phyloP scores from a whole-genome alignment of 2,113 vertebrate genomes.

The Clarias magur region DNA sequence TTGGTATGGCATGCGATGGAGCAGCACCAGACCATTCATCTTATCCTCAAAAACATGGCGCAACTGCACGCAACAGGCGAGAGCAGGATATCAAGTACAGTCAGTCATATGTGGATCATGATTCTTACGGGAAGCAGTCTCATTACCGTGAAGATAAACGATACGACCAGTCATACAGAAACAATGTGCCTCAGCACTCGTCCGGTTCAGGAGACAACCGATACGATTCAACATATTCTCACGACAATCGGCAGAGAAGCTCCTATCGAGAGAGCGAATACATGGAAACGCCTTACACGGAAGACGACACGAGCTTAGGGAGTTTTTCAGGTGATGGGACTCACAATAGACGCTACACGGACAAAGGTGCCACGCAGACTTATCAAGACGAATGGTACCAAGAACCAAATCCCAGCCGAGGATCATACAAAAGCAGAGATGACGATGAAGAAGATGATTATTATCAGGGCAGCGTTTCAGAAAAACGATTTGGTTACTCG shows the following conservation, averaged over 20 bases:
- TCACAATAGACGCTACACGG: background rate
- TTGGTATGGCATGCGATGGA: background rate
- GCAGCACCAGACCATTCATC: background rate
- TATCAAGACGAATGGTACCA: background rate
- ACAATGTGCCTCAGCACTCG: slow-evolving; percentile 6
- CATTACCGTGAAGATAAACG: slow-evolving; percentile 30
- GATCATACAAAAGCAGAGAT: background rate
- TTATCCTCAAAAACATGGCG: background rate
- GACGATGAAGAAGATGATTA: background rate
- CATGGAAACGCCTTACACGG: background rate
- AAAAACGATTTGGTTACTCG: slow-evolving; percentile 13
- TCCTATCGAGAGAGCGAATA: slow-evolving; percentile 21
- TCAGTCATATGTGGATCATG: background rate
- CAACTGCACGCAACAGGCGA: slow-evolving; percentile 32
- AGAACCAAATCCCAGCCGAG: background rate
- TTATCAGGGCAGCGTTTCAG: slow-evolving; percentile 7
- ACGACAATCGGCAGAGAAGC: slow-evolving; percentile 47
- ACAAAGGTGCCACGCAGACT: background rate
- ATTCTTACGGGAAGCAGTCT: background rate
- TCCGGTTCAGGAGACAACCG: slow-evolving; percentile 33
- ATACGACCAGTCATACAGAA: slow-evolving; percentile 14
- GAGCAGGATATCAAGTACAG: slow-evolving; percentile 33
- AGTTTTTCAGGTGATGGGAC: background rate
- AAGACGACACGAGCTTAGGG: slow-evolving; percentile 3
- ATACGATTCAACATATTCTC: slow-evolving; percentile 1